Base-by-base conservation (phyloP, 1,140 invertebrate species). In the Leptopilina boulardi region DNA sequence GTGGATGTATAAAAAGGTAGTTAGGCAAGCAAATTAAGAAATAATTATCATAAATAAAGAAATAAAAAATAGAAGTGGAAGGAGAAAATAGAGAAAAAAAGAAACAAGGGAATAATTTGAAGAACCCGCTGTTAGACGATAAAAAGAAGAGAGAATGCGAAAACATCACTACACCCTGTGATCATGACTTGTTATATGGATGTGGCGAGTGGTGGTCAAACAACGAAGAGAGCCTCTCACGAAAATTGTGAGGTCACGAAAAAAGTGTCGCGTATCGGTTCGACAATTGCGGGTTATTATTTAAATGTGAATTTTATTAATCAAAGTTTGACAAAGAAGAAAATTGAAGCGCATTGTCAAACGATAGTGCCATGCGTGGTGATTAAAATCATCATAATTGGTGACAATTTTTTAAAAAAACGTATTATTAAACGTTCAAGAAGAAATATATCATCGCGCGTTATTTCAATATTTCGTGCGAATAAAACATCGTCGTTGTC, bases 141-240 rank as follows among this genome's bases (percentile, higher is more conserved):
- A 23, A 66, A 30, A 70, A 73, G 79, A 86, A 82, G 83, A 85
- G 77, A 90, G 83, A 88, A 90, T 90, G 88, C 84, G 78, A 89
- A 85, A 86, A 79, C 84, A 81, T 82, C 82, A 71, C 75, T 75
- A 83, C 77, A 86, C 82, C 51, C 82, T 82, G 88, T 88, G 89
- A 90, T 88, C 88, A 90, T 90, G 88, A 87, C 85, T 89, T 86
- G 88, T 86, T 80, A 87, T 83, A 84, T 85, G 84, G 81, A 87
- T 87, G 87, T 82, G 75, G 82, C 79, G 81, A 83, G 77, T 84
- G 86, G 83, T 85, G 86, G 86, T 81, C 81, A 83, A 86, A 86
- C 85, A 83, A 88, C 83, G 83, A 85, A 66, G 83, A 85, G 80
- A 85, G 34, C 73, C 56, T 70, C 21, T 19, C 23, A 73, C 26